These are phyloP conservation scores for Pandemis heparana DNA, from an alignment of 2,888 invertebrate species.

Conservation along the genomic window DNA sequence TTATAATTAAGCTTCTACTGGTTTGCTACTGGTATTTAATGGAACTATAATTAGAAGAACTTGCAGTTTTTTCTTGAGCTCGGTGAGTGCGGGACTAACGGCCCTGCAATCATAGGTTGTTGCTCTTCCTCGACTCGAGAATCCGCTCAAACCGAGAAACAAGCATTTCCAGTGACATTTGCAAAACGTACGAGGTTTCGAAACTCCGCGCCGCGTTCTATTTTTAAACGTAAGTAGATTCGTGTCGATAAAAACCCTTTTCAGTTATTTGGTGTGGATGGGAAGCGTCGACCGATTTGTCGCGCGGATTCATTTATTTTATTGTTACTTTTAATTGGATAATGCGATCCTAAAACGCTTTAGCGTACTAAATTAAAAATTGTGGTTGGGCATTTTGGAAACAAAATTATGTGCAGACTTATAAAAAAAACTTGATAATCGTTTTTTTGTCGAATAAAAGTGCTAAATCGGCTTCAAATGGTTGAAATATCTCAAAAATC, in stretches of 20 bases:
- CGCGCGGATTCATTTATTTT: neutral
- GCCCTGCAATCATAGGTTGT: slow-evolving; percentile 85
- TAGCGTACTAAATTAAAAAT: neutral
- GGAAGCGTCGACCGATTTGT: slow-evolving; percentile 16
- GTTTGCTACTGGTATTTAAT: slow-evolving; percentile 33
- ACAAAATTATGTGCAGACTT: neutral
- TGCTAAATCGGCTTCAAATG: slow-evolving; percentile 24
- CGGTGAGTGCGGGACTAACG: slow-evolving; percentile 79
- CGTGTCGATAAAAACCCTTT: slow-evolving; percentile 21
- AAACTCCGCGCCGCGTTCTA: slow-evolving; percentile 30
- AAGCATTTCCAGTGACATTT: slow-evolving; percentile 54
- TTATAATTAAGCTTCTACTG: slow-evolving; percentile 11
- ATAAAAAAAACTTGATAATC: neutral
- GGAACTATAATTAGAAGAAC: slow-evolving; percentile 46
- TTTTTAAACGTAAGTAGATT: slow-evolving; percentile 18
- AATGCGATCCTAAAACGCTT: slow-evolving; percentile 20
- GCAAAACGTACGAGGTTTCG: slow-evolving; percentile 27
- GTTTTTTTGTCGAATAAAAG: neutral
- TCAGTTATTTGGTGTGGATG: slow-evolving; percentile 2
- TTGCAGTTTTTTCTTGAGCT: slow-evolving; percentile 61
- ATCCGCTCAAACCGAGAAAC: slow-evolving; percentile 65
- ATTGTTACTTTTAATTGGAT: slow-evolving; percentile 1
- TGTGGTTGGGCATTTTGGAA: neutral
- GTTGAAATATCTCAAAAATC: slow-evolving; percentile 35
- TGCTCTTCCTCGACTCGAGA: slow-evolving; percentile 79